These are phyloP conservation scores for Ectropis crepuscularia DNA, from an alignment of 2,888 invertebrate genomes.

Conservation along the genomic window DNA sequence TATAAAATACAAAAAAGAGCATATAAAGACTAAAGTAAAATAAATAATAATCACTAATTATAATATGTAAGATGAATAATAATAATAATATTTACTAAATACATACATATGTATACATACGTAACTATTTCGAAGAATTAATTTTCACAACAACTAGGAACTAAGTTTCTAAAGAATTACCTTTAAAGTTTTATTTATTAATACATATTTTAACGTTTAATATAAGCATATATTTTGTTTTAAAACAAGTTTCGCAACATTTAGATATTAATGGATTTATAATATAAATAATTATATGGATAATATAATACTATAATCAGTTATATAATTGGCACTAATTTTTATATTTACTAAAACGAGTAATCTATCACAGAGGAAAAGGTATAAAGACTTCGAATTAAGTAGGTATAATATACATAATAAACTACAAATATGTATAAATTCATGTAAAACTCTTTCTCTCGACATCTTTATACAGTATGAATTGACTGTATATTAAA, in stretches of 20 bases:
- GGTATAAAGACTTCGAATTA: slow-evolving; percentile 18
- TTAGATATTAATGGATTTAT: background rate
- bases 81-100: too few relatives aligned
- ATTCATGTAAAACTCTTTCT: slow-evolving; percentile 28
- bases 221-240: background rate
- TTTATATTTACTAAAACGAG: slow-evolving; percentile 38
- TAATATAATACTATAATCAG: too few relatives aligned
- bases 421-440: slow-evolving; percentile 23
- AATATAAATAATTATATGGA: slow-evolving; percentile 1
- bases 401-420: slow-evolving; percentile 10
- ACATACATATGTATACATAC: too few relatives aligned
- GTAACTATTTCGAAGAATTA: too few relatives aligned
- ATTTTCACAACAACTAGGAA: slow-evolving; percentile 11
- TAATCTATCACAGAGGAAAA: slow-evolving; percentile 49
- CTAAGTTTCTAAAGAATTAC: slow-evolving; percentile 9
- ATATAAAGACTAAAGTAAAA: too few relatives aligned
- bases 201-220: slow-evolving; percentile 7
- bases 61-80: too few relatives aligned
- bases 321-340: slow-evolving; percentile 34
- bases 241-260: background rate
- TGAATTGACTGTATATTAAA: background rate
- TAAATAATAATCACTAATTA: too few relatives aligned
- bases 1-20: too few relatives aligned
- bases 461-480: slow-evolving; percentile 6
- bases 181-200: background rate